These are phyloP conservation scores for Tyria jacobaeae DNA, from an alignment of 2,888 invertebrate species.

Conservation along the genomic window DNA sequence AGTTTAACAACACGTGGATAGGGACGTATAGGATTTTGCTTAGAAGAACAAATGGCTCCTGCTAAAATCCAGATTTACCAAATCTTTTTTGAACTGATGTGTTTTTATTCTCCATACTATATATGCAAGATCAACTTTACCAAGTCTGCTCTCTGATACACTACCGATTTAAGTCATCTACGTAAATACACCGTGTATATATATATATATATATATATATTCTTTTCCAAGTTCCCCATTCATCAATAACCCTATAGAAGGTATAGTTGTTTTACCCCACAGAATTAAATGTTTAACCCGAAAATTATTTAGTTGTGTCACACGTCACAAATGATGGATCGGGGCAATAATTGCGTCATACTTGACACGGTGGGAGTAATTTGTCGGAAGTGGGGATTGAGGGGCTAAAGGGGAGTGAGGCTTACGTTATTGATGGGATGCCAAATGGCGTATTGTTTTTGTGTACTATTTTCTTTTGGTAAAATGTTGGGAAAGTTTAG, in stretches of 20 bases:
- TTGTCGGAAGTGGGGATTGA: conserved; percentile 60
- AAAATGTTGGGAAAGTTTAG: neutral
- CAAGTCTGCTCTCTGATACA: neutral
- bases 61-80: too few species aligned
- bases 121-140: neutral
- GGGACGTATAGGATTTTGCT: too few species aligned
- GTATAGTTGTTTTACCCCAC: conserved; percentile 51
- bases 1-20: too few species aligned
- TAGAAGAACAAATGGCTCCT: too few species aligned
- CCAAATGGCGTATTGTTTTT: conserved; percentile 58
- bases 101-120: too few species aligned
- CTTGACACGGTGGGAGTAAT: conserved; percentile 70
- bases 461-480: conserved; percentile 20
- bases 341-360: conserved; percentile 80
- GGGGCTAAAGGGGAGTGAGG: conserved; percentile 27
- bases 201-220: too few species aligned
- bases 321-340: conserved; percentile 82
- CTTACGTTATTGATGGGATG: conserved; percentile 71
- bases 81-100: too few species aligned
- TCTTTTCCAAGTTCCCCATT: conserved; percentile 21
- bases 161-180: neutral
- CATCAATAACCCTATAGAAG: conserved; percentile 41
- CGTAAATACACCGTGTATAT: neutral
- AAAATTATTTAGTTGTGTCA: conserved; percentile 84
- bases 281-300: conserved; percentile 57